A percentile compares a stretch with the other conserved stretches of the same genome.
Conservation (phyloP, 2,888 invertebrate genomes). For the Netelia melanura region DNA sequence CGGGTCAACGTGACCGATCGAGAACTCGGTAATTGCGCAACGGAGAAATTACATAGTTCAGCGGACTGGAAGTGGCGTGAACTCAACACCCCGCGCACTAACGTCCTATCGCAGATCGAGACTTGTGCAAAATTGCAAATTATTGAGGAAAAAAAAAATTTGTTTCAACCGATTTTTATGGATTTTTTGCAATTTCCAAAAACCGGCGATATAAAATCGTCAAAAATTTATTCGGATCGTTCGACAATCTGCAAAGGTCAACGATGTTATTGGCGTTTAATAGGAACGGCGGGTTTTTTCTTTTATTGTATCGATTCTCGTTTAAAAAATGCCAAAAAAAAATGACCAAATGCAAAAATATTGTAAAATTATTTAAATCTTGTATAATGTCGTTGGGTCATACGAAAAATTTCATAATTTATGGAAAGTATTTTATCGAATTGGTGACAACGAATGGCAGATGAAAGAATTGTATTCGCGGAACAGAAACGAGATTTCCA, state of each 20-base stretch:
- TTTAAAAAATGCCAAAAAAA: too few species aligned
- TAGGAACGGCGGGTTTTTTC: too few species aligned
- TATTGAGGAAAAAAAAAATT: not conserved
- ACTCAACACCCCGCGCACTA: not conserved
- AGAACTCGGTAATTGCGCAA: constrained; percentile 60
- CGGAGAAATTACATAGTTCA: constrained; percentile 61
- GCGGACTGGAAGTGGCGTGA: constrained; percentile 38
- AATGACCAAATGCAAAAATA: not conserved
- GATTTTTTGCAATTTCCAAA: too few species aligned
- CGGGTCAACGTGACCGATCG: constrained; percentile 60
- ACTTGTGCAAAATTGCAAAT: not conserved
- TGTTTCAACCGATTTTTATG: too few species aligned
- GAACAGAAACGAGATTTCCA: not conserved
- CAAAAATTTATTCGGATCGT: too few species aligned
- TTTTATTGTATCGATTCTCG: too few species aligned
- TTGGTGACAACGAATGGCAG: not conserved
- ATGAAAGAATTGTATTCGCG: not conserved
- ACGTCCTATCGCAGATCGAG: not conserved
- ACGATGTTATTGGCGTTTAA: too few species aligned
- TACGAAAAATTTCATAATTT: not conserved
- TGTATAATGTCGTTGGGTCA: not conserved
- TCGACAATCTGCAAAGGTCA: too few species aligned
- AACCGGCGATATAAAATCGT: too few species aligned
- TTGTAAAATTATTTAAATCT: not conserved
- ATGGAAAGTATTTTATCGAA: not conserved